phyloP scores from a whole-genome alignment of 2,113 vertebrate genomes.

The Tragelaphus imberbis region DNA sequence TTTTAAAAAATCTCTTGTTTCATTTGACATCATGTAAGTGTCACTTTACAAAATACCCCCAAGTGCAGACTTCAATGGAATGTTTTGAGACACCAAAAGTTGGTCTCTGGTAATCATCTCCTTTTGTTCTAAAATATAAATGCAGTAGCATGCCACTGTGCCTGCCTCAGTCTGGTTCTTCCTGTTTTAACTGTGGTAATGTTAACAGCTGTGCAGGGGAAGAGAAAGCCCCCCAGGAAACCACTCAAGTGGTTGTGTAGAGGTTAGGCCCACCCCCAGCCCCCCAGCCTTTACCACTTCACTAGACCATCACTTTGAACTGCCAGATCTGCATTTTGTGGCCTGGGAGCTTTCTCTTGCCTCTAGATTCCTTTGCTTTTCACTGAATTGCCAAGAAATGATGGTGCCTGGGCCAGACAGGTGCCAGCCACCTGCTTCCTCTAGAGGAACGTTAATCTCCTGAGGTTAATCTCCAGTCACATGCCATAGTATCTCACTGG shows the following conservation, averaged over 20 bases:
- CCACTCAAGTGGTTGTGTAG: too few relatives aligned
- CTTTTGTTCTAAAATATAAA: slow-evolving; percentile 3
- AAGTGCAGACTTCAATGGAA: not conserved
- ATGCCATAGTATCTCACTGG: too few relatives aligned
- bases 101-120: not conserved
- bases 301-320: not conserved
- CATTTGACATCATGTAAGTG: not conserved
- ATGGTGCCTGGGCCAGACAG: not conserved
- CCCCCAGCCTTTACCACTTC: not conserved
- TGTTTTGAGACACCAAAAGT: slow-evolving; percentile 18
- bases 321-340: not conserved
- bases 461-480: not conserved
- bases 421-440: not conserved
- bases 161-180: not conserved
- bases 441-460: not conserved
- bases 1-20: too few relatives aligned
- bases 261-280: rapidly evolving
- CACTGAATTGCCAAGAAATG: too few relatives aligned
- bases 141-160: not conserved
- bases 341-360: not conserved
- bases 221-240: not conserved
- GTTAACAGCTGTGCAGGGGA: not conserved
- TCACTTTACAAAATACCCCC: not conserved
- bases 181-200: not conserved
- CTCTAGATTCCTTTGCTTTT: not conserved